Percentiles rank a stretch among this genome's conserved stretches.
These are phyloP conservation scores for Mesorhabditis spiculigera DNA, from an alignment of 2,888 invertebrate species.

Conservation along the genomic window DNA sequence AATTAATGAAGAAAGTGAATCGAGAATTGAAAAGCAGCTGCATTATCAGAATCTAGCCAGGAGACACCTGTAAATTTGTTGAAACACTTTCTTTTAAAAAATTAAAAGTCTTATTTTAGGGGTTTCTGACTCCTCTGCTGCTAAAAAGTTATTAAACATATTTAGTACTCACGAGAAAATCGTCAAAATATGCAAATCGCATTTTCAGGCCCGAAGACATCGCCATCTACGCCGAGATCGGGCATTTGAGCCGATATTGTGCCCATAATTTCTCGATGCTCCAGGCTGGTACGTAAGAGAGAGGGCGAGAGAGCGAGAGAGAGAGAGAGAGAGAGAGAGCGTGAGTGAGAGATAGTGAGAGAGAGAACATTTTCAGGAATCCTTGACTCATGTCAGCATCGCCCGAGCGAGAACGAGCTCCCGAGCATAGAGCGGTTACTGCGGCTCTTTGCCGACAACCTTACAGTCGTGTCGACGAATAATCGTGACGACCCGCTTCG, in stretches of 20 bases:
- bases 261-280: slow-evolving; percentile 33
- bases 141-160: too few species aligned
- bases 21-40: too few species aligned
- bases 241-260: slow-evolving; percentile 39
- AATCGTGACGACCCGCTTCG: slow-evolving; percentile 25
- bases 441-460: slow-evolving; percentile 23
- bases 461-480: slow-evolving; percentile 26
- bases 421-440: slow-evolving; percentile 34
- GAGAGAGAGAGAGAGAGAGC: too few species aligned
- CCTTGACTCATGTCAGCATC: slow-evolving; percentile 34
- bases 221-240: slow-evolving; percentile 34
- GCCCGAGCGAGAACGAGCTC: slow-evolving; percentile 23
- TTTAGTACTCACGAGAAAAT: too few species aligned
- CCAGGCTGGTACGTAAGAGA: slow-evolving; percentile 22
- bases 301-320: background rate
- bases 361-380: slow-evolving; percentile 23
- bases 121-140: too few species aligned
- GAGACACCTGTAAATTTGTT: too few species aligned
- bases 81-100: too few species aligned
- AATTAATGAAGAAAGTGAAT: too few species aligned
- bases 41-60: too few species aligned
- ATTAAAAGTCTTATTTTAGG: too few species aligned
- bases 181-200: too few species aligned
- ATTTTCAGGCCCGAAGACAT: slow-evolving; percentile 17
- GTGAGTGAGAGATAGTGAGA: too few species aligned